Conservation (phyloP, 2,797 vertebrate genomes). For the Adrianichthys oophorus region DNA sequence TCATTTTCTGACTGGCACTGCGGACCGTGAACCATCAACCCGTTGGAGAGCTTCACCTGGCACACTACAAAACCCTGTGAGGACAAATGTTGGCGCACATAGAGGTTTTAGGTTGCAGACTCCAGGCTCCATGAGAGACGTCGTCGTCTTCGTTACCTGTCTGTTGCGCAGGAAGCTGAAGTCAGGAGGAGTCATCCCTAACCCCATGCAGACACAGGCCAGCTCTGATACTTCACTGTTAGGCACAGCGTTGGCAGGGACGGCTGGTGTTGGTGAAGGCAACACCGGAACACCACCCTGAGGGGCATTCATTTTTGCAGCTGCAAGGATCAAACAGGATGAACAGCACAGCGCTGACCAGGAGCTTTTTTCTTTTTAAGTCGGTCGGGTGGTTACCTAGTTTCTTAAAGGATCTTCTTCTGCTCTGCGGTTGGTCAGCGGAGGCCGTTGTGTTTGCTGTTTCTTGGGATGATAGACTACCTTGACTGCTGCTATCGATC, state of each 20-base stretch:
- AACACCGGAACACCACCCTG: conserved; percentile 33
- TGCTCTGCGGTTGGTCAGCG: conserved; percentile 73
- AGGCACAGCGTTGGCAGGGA: conserved; percentile 52
- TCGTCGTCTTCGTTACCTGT: conserved; percentile 76
- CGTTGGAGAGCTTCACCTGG: conserved; percentile 93
- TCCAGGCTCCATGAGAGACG: too few relatives aligned
- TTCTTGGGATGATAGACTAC: conserved; percentile 63
- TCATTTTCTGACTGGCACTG: conserved; percentile 92
- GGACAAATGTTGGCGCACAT: not conserved
- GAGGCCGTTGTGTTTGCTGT: conserved; percentile 53
- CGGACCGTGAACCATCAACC: conserved; percentile 88
- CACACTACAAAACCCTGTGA: conserved; percentile 87
- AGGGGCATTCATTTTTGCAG: conserved; percentile 82
- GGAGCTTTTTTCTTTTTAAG: not conserved
- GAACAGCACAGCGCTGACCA: too few relatives aligned
- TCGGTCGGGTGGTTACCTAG: conserved; percentile 74
- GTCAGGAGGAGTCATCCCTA: conserved; percentile 91
- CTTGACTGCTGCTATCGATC: conserved; percentile 83
- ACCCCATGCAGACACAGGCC: conserved; percentile 81
- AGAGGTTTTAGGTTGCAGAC: not conserved
- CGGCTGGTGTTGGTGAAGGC: conserved; percentile 16
- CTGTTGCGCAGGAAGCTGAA: conserved; percentile 87
- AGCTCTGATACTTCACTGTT: conserved; percentile 86
- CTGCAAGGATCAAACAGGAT: conserved; percentile 57
- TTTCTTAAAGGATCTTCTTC: conserved; percentile 85